Evolutionary conservation across 2,797 vertebrate species (phyloP).

Genomic region (Anabacerthia variegaticeps): DNA sequence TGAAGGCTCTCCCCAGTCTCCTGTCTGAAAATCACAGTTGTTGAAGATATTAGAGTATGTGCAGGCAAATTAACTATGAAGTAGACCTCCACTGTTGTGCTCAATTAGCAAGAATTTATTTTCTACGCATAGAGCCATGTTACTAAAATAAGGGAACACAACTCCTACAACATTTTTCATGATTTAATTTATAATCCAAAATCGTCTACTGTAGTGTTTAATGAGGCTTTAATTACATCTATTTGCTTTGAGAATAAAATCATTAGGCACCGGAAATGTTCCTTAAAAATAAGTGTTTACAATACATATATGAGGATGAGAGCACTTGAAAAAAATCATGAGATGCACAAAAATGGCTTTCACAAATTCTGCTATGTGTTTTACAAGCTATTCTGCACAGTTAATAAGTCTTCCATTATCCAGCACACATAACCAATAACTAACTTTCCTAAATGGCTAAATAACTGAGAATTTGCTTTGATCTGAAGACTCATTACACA

Average conservation of each 20-base stretch:
- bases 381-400: constrained; percentile 15
- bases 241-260: constrained; percentile 47
- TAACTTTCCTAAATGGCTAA: constrained; percentile 37
- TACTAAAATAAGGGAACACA: constrained; percentile 18
- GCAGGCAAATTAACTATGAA: not conserved
- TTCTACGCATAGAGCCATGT: not conserved
- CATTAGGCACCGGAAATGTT: constrained; percentile 1
- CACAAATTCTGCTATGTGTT: not conserved
- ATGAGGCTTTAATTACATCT: constrained; percentile 48
- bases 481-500: not conserved
- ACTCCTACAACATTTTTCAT: not conserved
- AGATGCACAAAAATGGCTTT: constrained; percentile 30
- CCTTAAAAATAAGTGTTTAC: constrained; percentile 45
- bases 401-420: constrained; percentile 5
- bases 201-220: constrained; percentile 6
- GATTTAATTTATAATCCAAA: constrained; percentile 35
- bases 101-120: constrained; percentile 26
- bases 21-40: constrained; percentile 87
- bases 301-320: constrained; percentile 10
- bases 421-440: not conserved
- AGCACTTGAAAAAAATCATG: constrained; percentile 16
- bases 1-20: constrained; percentile 97
- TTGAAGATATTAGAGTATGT: constrained; percentile 64
- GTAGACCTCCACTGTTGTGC: not conserved
- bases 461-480: constrained; percentile 1